Percentiles rank a stretch among this genome's conserved stretches.
phyloP scores from a whole-genome alignment of 2,113 vertebrate species.

The Suricata suricatta region DNA sequence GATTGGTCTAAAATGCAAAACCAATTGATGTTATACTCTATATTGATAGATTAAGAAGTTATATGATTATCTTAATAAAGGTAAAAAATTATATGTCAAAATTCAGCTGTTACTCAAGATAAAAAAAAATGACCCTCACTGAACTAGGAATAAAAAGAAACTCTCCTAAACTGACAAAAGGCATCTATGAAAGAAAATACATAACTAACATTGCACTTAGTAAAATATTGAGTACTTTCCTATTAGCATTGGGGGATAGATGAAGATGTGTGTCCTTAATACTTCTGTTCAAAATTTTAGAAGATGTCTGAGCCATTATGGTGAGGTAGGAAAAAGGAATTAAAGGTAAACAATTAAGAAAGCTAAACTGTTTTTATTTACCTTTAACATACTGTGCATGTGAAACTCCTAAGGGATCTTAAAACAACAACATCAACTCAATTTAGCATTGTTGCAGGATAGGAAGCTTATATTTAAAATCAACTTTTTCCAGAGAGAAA shows the following conservation, averaged over 20 bases:
- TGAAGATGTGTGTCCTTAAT: not conserved
- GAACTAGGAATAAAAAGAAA: not conserved
- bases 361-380: not conserved
- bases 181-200: not conserved
- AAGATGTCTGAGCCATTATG: not conserved
- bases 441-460: not conserved
- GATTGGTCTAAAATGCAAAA: not conserved
- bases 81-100: not conserved
- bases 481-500: not conserved
- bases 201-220: not conserved
- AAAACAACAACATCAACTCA: not conserved
- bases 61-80: slow-evolving; percentile 31
- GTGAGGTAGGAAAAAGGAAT: not conserved
- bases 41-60: not conserved
- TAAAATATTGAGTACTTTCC: not conserved
- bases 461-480: not conserved
- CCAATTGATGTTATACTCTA: not conserved
- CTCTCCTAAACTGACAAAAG: not conserved
- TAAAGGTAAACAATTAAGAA: not conserved
- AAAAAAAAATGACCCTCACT: not conserved
- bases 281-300: not conserved
- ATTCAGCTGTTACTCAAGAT: not conserved
- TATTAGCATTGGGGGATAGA: not conserved
- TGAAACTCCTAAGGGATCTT: not conserved
- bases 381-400: not conserved